These are phyloP conservation scores for Hystrix brachyura DNA, from an alignment of 2,113 vertebrate species.

Conservation along the genomic window DNA sequence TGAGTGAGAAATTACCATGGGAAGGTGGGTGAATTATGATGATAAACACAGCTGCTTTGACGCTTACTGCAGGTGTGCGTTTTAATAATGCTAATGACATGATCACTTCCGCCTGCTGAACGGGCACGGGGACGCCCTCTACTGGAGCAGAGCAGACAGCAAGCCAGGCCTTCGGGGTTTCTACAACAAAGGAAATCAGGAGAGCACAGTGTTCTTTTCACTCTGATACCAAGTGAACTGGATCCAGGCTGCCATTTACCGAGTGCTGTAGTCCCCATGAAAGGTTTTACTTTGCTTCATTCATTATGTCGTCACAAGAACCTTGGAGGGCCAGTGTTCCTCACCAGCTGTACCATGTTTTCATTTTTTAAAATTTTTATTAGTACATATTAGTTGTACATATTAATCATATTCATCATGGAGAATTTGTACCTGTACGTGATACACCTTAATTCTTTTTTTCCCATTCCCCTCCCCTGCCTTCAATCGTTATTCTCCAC, in stretches of 20 bases:
- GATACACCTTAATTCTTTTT: background rate
- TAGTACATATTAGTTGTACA: background rate
- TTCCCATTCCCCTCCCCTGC: background rate
- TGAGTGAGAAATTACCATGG: conserved; percentile 72
- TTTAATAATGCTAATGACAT: conserved; percentile 32
- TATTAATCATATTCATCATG: background rate
- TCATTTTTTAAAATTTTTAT: background rate
- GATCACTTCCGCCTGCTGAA: background rate
- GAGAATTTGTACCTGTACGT: background rate
- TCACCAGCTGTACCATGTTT: background rate
- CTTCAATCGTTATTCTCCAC: background rate
- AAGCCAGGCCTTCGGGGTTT: background rate
- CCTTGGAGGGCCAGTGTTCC: background rate
- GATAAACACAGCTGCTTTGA: conserved; percentile 71
- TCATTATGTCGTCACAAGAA: background rate
- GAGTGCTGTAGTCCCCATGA: background rate
- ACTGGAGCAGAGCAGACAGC: background rate
- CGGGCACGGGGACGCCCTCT: background rate
- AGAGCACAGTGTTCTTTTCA: background rate
- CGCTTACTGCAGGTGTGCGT: conserved; percentile 43
- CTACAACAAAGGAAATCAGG: background rate
- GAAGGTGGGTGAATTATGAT: conserved; percentile 25
- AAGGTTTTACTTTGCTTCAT: background rate
- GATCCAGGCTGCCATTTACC: background rate
- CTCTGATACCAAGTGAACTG: background rate